Conservation (phyloP, 1,140 invertebrate species). For the Drosophila erecta region DNA sequence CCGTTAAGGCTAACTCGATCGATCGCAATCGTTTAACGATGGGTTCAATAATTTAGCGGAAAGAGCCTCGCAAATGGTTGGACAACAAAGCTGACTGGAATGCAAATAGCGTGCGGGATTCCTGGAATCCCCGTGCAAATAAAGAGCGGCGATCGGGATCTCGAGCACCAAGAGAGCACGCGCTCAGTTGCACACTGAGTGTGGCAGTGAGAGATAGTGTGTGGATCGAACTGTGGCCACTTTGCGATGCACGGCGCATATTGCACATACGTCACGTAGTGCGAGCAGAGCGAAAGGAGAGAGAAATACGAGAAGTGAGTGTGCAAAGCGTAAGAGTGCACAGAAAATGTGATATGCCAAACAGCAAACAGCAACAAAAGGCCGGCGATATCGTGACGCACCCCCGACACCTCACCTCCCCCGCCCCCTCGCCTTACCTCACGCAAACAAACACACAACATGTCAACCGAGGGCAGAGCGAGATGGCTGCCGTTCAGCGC, state of each 20-base stretch:
- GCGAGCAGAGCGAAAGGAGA: slow-evolving; percentile 27
- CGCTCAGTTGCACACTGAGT: slow-evolving; percentile 3
- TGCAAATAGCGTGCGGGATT: slow-evolving; percentile 20
- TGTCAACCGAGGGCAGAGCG: slow-evolving; percentile 57
- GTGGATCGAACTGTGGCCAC: slow-evolving; percentile 24
- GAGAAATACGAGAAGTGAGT: slow-evolving; percentile 46
- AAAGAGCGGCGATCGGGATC: neutral
- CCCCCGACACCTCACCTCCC: neutral
- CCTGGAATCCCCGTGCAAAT: slow-evolving; percentile 26
- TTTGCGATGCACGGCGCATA: slow-evolving; percentile 57
- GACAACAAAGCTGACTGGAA: slow-evolving; percentile 4
- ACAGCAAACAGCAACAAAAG: slow-evolving; percentile 50
- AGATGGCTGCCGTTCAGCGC: slow-evolving; percentile 26
- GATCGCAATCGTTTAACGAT: neutral
- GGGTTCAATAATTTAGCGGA: neutral
- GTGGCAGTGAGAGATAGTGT: neutral
- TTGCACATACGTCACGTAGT: slow-evolving; percentile 75
- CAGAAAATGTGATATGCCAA: slow-evolving; percentile 49
- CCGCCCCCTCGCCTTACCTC: too few relatives aligned
- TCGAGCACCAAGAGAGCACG: neutral
- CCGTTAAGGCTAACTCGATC: neutral
- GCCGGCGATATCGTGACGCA: slow-evolving; percentile 45
- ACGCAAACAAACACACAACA: slow-evolving; percentile 37
- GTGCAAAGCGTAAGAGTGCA: slow-evolving; percentile 30
- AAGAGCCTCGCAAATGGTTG: slow-evolving; percentile 8